Percentiles rank a stretch among this genome's conserved stretches.
Evolutionary conservation across 2,888 invertebrate species (phyloP).

Genomic region (Aphidius colemani): DNA sequence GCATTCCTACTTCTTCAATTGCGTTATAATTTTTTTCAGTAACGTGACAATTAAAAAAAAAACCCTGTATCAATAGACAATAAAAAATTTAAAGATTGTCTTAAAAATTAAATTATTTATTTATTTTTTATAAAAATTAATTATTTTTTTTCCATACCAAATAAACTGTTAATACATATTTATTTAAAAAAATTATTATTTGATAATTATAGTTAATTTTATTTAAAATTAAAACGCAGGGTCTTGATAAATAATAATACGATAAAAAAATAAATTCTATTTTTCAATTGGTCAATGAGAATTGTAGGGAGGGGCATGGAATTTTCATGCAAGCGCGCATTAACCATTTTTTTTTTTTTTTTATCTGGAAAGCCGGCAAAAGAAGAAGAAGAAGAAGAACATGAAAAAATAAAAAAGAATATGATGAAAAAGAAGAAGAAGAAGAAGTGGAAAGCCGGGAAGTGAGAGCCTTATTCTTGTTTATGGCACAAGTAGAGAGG

Average conservation of each 20-base stretch:
- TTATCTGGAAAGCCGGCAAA: conserved; percentile 49
- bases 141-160: no score
- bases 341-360: conserved; percentile 35
- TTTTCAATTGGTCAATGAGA: conserved; percentile 8
- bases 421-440: conserved; percentile 29
- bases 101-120: no score
- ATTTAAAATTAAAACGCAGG: no score
- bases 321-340: conserved; percentile 49
- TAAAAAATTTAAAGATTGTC: no score
- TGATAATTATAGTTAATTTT: no score
- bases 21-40: conserved; percentile 2
- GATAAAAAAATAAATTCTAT: neutral
- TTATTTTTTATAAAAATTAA: no score
- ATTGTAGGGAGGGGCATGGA: conserved; percentile 29
- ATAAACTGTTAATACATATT: no score
- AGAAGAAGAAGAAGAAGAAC: conserved; percentile 46
- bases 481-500: conserved; percentile 39
- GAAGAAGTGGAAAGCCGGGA: conserved; percentile 56
- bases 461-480: conserved; percentile 34
- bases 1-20: conserved; percentile 32
- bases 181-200: no score
- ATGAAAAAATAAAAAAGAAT: no score
- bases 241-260: no score
- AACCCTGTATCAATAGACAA: no score
- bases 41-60: no score